phyloP scores from a whole-genome alignment of 2,888 invertebrate species.

The Dicyrtomina minuta region DNA sequence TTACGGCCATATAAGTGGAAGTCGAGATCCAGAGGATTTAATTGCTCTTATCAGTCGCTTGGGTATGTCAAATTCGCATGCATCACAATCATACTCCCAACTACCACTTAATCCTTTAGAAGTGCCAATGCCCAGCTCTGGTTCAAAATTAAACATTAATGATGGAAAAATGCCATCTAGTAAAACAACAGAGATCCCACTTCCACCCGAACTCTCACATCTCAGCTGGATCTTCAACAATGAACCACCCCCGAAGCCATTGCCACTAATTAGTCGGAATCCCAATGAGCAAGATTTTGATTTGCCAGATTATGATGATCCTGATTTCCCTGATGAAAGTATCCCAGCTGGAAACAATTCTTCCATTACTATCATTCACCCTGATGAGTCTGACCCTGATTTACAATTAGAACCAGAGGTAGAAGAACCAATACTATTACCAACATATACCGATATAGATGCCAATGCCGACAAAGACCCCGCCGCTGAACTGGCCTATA shows the following conservation, averaged over 20 bases:
- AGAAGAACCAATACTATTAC: background rate
- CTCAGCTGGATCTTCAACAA: slow-evolving; percentile 51
- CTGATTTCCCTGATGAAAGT: slow-evolving; percentile 22
- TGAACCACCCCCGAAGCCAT: slow-evolving; percentile 50
- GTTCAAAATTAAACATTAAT: no score
- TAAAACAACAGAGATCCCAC: background rate
- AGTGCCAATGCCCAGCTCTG: no score
- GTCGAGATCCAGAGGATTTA: slow-evolving; percentile 6
- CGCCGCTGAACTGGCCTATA: background rate
- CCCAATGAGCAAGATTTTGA: slow-evolving; percentile 17
- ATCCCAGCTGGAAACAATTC: background rate
- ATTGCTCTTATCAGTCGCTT: slow-evolving; percentile 9
- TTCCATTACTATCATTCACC: background rate
- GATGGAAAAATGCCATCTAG: no score
- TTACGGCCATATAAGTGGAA: background rate
- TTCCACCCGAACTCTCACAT: slow-evolving; percentile 48
- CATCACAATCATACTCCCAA: no score
- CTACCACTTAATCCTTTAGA: no score
- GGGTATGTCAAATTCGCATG: background rate
- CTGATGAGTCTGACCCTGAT: background rate
- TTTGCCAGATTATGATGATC: slow-evolving; percentile 23
- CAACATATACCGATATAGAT: no score
- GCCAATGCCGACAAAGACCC: background rate
- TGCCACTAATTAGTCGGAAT: slow-evolving; percentile 8
- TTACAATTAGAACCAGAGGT: background rate